Evolutionary conservation across 2,797 vertebrate genomes (phyloP).

Genomic region (Labroides dimidiatus): DNA sequence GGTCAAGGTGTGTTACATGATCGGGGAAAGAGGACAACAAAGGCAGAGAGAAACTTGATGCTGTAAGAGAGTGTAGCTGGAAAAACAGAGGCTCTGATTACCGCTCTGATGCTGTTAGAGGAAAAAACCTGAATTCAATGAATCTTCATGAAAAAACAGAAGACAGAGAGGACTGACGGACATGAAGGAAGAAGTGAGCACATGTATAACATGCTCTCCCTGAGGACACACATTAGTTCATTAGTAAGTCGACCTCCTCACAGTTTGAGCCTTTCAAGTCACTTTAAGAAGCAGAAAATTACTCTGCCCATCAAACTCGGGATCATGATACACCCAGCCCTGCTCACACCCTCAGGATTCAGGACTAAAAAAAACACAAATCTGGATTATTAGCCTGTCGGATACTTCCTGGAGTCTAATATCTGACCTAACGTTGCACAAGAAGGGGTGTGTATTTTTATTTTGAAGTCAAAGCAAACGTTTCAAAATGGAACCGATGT

Average conservation of each 20-base stretch:
- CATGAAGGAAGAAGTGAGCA: too few species aligned
- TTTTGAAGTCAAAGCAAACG: too few species aligned
- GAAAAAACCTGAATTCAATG: conserved; percentile 20
- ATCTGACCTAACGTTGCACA: too few species aligned
- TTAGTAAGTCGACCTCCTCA: conserved; percentile 46
- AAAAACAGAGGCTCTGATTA: conserved; percentile 50
- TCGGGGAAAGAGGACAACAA: conserved; percentile 34
- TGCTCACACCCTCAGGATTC: conserved; percentile 34
- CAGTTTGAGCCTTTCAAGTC: conserved; percentile 24
- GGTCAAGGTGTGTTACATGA: conserved; percentile 63
- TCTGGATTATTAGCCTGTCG: background rate
- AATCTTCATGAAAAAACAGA: conserved; percentile 14
- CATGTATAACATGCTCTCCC: conserved; percentile 18
- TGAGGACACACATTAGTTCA: conserved; percentile 44
- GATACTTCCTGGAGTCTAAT: too few species aligned
- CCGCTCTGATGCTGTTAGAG: conserved; percentile 14
- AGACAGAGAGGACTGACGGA: background rate
- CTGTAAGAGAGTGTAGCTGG: conserved; percentile 24
- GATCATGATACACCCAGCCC: conserved; percentile 44
- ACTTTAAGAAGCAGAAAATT: conserved; percentile 44
- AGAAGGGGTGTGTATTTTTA: too few species aligned
- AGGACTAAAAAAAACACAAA: conserved; percentile 25
- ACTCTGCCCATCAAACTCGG: conserved; percentile 33
- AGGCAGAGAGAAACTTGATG: conserved; percentile 47
- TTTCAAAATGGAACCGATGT: too few species aligned